Conservation (phyloP, 1,140 invertebrate genomes). For the Tetramorium parvispinum region DNA sequence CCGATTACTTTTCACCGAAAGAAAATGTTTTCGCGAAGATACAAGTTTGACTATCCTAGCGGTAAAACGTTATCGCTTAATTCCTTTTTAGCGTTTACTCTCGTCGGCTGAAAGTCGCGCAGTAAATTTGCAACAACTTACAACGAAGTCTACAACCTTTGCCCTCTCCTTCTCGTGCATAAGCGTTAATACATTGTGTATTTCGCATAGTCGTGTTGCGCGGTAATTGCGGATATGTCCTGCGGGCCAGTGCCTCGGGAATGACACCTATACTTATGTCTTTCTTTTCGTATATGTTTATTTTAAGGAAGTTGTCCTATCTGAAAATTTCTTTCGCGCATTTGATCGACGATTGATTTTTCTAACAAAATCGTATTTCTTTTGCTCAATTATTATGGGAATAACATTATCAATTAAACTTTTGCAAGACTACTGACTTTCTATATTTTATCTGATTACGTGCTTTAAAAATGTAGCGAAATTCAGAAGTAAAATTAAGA, state of each 20-base stretch:
- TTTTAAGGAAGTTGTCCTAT: not conserved
- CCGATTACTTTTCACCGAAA: not conserved
- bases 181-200: slow-evolving; percentile 40
- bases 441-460: not conserved
- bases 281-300: not conserved
- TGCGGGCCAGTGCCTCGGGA: not conserved
- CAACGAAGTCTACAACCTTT: slow-evolving; percentile 30
- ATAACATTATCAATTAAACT: slow-evolving; percentile 1
- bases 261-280: not conserved
- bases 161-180: slow-evolving; percentile 12
- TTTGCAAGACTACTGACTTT: not conserved
- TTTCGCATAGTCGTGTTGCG: slow-evolving; percentile 31
- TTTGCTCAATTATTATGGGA: not conserved
- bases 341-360: not conserved
- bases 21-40: not conserved
- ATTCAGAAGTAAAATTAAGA: not conserved
- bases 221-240: slow-evolving; percentile 54
- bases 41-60: slow-evolving; percentile 15
- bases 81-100: slow-evolving; percentile 45
- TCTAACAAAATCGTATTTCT: not conserved
- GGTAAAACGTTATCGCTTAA: slow-evolving; percentile 61
- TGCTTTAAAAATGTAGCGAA: not conserved
- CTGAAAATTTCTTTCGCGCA: not conserved
- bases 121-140: slow-evolving; percentile 58
- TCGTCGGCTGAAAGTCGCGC: not conserved